These are phyloP conservation scores for Rapana venosa DNA, from an alignment of 2,888 invertebrate species.

Conservation along the genomic window DNA sequence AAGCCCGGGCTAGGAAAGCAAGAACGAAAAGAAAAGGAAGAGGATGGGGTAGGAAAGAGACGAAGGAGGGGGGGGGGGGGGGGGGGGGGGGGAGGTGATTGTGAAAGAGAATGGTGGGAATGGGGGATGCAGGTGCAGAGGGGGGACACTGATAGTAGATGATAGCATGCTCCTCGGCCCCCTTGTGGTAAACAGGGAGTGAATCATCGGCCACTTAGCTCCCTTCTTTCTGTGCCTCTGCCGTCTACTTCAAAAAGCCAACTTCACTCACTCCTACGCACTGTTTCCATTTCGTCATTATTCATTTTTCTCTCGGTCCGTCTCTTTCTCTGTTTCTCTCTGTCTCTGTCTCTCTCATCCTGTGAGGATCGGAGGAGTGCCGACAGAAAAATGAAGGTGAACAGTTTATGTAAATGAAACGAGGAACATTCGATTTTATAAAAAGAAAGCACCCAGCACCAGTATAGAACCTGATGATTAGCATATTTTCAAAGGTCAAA, in stretches of 20 bases:
- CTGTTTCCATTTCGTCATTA: background rate
- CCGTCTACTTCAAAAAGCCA: background rate
- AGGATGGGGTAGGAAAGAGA: background rate
- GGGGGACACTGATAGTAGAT: background rate
- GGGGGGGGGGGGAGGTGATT: background rate
- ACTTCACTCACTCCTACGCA: background rate
- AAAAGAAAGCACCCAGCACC: no score
- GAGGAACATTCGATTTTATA: no score
- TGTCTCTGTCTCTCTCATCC: background rate
- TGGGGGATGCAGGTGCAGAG: background rate
- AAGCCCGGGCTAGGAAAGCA: background rate
- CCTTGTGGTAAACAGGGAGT: background rate
- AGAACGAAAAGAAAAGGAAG: background rate
- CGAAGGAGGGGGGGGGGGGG: background rate
- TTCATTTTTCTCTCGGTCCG: background rate
- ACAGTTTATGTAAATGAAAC: no score
- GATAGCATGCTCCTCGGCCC: background rate
- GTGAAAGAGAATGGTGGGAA: slow-evolving; percentile 3
- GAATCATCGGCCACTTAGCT: background rate
- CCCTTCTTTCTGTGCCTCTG: background rate
- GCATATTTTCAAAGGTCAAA: no score
- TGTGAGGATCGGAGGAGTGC: no score
- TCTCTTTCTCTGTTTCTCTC: slow-evolving; percentile 19
- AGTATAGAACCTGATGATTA: no score
- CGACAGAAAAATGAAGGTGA: no score